These are phyloP conservation scores for Pterocles burchelli DNA, from an alignment of 2,113 vertebrate species.

Conservation along the genomic window DNA sequence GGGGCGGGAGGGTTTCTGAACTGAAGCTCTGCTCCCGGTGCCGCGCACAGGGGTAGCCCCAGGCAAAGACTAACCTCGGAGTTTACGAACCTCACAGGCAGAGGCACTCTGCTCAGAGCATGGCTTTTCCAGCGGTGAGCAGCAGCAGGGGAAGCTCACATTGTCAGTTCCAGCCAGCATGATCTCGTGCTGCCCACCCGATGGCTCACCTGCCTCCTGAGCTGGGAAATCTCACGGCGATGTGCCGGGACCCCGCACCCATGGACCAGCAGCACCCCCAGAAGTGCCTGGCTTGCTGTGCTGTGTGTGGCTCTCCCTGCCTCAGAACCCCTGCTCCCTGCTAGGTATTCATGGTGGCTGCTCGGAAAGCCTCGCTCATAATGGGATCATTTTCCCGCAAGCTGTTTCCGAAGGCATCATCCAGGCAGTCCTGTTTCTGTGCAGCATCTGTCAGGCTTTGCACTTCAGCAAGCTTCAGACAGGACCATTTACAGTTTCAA, in stretches of 20 bases:
- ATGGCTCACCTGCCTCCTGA: neutral
- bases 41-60: neutral
- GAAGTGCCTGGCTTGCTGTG: neutral
- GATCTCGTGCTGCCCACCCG: neutral
- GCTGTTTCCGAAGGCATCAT: constrained; percentile 45
- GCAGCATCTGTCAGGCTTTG: constrained; percentile 35
- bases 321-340: neutral
- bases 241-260: fast-evolving
- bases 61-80: constrained; percentile 21
- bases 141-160: neutral
- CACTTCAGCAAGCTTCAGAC: constrained; percentile 17
- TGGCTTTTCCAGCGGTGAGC: fast-evolving
- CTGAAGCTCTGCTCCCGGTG: neutral
- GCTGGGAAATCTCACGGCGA: fast-evolving
- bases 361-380: neutral
- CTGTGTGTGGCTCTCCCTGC: neutral
- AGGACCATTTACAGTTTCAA: constrained; percentile 34
- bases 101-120: neutral
- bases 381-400: constrained; percentile 27
- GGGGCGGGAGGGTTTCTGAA: neutral
- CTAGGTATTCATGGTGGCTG: neutral
- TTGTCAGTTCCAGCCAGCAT: neutral
- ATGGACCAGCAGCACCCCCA: neutral
- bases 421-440: neutral
- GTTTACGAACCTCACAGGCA: neutral